Conservation (phyloP, 2,113 vertebrate species). For the Seriola rivoliana region DNA sequence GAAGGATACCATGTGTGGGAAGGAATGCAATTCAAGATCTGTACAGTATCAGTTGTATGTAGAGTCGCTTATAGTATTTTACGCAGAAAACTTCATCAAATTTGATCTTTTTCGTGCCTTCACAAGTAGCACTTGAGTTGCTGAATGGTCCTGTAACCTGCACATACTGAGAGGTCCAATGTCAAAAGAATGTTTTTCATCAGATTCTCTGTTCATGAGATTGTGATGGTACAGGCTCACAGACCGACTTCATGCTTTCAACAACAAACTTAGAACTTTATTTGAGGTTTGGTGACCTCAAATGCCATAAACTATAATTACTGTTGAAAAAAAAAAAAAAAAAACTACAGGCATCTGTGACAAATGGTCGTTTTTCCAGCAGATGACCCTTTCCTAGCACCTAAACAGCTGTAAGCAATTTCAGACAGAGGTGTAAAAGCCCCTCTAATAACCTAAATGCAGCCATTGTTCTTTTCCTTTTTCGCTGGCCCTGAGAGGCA, state of each 20-base stretch:
- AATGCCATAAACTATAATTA: not conserved
- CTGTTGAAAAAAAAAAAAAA: not conserved
- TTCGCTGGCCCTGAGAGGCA: slow-evolving; percentile 2
- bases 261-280: not conserved
- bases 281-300: not conserved
- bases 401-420: slow-evolving; percentile 24
- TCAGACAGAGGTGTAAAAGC: slow-evolving; percentile 15
- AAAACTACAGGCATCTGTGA: slow-evolving; percentile 14
- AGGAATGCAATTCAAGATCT: slow-evolving; percentile 12
- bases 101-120: not conserved
- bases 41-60: not conserved
- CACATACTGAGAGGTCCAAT: not conserved
- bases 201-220: not conserved
- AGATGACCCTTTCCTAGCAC: slow-evolving; percentile 9
- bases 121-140: not conserved
- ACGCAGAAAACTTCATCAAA: not conserved
- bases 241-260: not conserved
- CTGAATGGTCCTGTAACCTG: not conserved
- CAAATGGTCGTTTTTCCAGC: slow-evolving; percentile 29
- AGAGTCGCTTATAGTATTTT: not conserved
- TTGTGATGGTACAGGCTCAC: not conserved
- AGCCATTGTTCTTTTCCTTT: not conserved
- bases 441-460: slow-evolving; percentile 14
- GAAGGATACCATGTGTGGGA: slow-evolving; percentile 8
- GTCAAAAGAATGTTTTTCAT: not conserved